Percentiles rank a stretch among this genome's conserved stretches.
These are phyloP conservation scores for Anthrax anthrax DNA, from an alignment of 2,888 invertebrate genomes.

Conservation along the genomic window DNA sequence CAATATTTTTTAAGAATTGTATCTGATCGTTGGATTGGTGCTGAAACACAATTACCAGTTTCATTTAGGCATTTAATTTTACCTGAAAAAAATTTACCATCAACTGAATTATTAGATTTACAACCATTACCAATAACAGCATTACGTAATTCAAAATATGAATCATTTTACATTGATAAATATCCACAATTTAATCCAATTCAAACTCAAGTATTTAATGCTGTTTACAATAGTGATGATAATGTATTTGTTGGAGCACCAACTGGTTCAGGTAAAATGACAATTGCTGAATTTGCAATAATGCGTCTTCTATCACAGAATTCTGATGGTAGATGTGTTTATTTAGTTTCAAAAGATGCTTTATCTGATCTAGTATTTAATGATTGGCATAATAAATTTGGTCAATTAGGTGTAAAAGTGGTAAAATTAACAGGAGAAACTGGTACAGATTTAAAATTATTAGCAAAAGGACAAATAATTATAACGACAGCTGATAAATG, in stretches of 20 bases:
- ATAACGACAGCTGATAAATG: constrained; percentile 96
- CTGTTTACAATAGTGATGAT: constrained; percentile 95
- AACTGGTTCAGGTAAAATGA: constrained; percentile 83
- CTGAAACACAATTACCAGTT: constrained; percentile 91
- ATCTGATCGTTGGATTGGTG: constrained; percentile 84
- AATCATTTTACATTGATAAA: constrained; percentile 67
- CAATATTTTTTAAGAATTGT: constrained; percentile 91
- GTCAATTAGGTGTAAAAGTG: constrained; percentile 63
- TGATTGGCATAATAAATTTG: constrained; percentile 87
- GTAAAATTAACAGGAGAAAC: constrained; percentile 94
- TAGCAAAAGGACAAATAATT: constrained; percentile 90
- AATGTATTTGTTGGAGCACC: constrained; percentile 94
- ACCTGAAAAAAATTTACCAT: constrained; percentile 96
- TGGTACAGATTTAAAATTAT: constrained; percentile 84
- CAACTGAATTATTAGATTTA: constrained; percentile 90
- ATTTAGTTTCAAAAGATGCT: constrained; percentile 82
- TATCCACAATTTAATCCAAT: constrained; percentile 96
- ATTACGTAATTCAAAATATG: constrained; percentile 71
- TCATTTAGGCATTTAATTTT: constrained; percentile 93
- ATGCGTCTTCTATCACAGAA: constrained; percentile 67
- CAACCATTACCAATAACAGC: constrained; percentile 94
- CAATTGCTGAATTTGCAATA: constrained; percentile 92
- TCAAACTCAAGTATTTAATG: constrained; percentile 98
- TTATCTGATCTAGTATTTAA: constrained; percentile 78
- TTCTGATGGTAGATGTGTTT: constrained; percentile 75